phyloP scores from a whole-genome alignment of 2,113 vertebrate genomes.

The Tragelaphus imberbis region DNA sequence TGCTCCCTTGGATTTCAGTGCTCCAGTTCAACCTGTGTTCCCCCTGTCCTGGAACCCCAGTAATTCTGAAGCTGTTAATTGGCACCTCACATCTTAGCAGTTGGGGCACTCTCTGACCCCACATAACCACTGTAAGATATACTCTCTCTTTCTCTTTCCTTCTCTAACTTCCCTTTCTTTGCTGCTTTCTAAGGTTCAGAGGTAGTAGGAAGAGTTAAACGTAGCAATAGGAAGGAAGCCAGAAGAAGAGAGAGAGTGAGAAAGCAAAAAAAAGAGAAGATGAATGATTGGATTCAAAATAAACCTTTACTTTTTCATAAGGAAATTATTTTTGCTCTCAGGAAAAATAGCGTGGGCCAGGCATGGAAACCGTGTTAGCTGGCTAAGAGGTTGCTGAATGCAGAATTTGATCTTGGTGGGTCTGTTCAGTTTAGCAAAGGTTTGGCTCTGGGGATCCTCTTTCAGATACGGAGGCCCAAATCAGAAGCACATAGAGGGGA shows the following conservation, averaged over 20 bases:
- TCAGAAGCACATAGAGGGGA: conserved; percentile 76
- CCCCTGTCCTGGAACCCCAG: neutral
- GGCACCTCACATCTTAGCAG: neutral
- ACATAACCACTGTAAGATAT: neutral
- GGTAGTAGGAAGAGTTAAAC: conserved; percentile 16
- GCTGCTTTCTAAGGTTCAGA: neutral
- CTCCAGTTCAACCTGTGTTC: neutral
- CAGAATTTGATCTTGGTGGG: conserved; percentile 52
- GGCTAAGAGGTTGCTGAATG: conserved; percentile 71
- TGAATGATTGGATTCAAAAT: conserved; percentile 54
- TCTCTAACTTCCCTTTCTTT: neutral
- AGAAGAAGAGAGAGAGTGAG: neutral
- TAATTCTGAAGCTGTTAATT: neutral
- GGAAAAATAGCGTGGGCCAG: conserved; percentile 63
- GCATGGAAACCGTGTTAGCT: conserved; percentile 67
- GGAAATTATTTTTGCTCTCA: conserved; percentile 69
- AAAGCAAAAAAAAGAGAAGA: neutral
- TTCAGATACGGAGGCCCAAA: conserved; percentile 54
- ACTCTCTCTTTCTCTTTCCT: neutral
- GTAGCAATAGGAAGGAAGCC: neutral
- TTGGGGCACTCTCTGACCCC: neutral
- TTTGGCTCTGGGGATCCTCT: conserved; percentile 67
- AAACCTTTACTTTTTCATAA: conserved; percentile 64
- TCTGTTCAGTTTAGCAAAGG: conserved; percentile 62
- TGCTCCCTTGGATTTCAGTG: neutral